Percentiles rank a stretch among this genome's conserved stretches.
Evolutionary conservation across 2,888 invertebrate species (phyloP).

Genomic region (Myopa testacea): DNA sequence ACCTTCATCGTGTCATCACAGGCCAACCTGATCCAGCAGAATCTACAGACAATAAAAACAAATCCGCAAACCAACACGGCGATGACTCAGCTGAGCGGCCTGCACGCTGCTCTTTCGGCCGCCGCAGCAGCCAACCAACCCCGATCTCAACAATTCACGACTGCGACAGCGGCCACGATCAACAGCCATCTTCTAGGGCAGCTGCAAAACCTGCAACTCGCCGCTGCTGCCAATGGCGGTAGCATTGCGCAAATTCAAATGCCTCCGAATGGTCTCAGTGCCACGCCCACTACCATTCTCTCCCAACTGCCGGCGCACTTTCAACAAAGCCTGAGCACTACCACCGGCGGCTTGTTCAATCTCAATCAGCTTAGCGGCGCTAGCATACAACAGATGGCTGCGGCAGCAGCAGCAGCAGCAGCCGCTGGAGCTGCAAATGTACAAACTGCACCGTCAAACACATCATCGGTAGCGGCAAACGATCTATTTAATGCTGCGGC

Average conservation of each 20-base stretch:
- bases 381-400: slow-evolving; percentile 64
- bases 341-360: slow-evolving; percentile 62
- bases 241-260: slow-evolving; percentile 68
- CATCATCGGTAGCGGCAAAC: slow-evolving; percentile 42
- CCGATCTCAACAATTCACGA: slow-evolving; percentile 67
- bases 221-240: slow-evolving; percentile 62
- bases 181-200: slow-evolving; percentile 67
- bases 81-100: slow-evolving; percentile 64
- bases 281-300: slow-evolving; percentile 56
- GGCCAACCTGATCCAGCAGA: slow-evolving; percentile 68
- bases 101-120: slow-evolving; percentile 63
- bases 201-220: slow-evolving; percentile 66
- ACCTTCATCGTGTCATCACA: slow-evolving; percentile 70
- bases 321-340: slow-evolving; percentile 62
- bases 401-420: slow-evolving; percentile 61
- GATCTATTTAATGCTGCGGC: slow-evolving; percentile 52
- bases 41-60: slow-evolving; percentile 67
- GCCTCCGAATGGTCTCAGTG: slow-evolving; percentile 67
- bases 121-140: slow-evolving; percentile 58
- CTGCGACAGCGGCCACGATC: slow-evolving; percentile 59
- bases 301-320: slow-evolving; percentile 67
- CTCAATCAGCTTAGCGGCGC: slow-evolving; percentile 66
- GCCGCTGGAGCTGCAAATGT: slow-evolving; percentile 59
- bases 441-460: slow-evolving; percentile 59
- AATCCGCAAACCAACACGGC: slow-evolving; percentile 52